These are phyloP conservation scores for Mesoclemmys tuberculata DNA, from an alignment of 2,113 vertebrate genomes.

Conservation along the genomic window DNA sequence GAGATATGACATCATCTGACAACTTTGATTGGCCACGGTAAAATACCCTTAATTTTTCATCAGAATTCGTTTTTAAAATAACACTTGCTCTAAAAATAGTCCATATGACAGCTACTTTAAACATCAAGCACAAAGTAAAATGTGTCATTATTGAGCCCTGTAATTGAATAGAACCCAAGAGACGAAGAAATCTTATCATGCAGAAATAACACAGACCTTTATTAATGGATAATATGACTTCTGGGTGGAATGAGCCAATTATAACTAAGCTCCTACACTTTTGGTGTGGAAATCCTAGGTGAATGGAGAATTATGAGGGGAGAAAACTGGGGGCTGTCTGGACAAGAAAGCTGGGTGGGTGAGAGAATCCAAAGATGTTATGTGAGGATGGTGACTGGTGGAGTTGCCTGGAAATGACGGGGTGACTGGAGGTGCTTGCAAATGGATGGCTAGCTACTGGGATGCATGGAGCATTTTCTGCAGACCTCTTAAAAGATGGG, in stretches of 20 bases:
- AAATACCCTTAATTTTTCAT: constrained; percentile 13
- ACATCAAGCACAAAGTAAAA: neutral
- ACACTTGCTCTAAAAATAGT: neutral
- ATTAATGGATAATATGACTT: neutral
- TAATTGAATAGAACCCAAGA: neutral
- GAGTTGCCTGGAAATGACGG: neutral
- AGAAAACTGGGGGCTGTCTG: neutral
- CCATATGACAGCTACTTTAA: neutral
- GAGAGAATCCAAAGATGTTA: neutral
- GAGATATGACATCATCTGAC: constrained; percentile 90
- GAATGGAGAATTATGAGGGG: neutral
- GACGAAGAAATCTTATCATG: accelerated
- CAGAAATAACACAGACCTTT: neutral
- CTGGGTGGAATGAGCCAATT: neutral
- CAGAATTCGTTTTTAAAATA: neutral
- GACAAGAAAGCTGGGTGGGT: neutral
- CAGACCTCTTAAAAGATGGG: neutral
- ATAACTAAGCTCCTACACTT: neutral
- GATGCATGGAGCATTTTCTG: neutral
- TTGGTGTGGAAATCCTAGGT: neutral
- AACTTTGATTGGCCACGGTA: constrained; percentile 98
- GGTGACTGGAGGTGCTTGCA: neutral
- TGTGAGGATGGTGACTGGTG: neutral
- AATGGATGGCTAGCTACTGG: neutral
- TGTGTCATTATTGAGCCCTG: neutral